A percentile compares a stretch with the other conserved stretches of the same genome.
Evolutionary conservation across 2,113 vertebrate genomes (phyloP).

Genomic region (Cyanocitta stelleri): DNA sequence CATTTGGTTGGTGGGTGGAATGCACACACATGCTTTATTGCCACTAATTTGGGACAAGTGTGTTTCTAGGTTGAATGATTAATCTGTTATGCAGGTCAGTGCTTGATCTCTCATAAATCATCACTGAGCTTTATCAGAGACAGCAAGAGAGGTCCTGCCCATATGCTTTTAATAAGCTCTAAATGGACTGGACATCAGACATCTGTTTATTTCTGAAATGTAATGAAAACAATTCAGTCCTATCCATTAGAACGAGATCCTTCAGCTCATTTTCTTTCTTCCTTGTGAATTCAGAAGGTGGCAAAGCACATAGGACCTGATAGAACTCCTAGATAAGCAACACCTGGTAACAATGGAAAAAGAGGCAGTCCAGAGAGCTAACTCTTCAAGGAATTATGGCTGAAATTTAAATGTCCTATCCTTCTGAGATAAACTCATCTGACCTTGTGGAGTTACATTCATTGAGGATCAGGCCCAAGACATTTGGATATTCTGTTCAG

Average conservation of each 20-base stretch:
- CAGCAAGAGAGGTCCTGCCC: neutral
- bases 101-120: slow-evolving; percentile 19
- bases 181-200: neutral
- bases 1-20: neutral
- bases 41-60: neutral
- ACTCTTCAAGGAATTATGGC: neutral
- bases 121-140: neutral
- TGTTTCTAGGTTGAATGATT: neutral
- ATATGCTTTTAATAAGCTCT: slow-evolving; percentile 18
- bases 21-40: neutral
- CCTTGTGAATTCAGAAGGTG: neutral
- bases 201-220: slow-evolving; percentile 21
- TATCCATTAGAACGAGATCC: neutral
- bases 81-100: neutral
- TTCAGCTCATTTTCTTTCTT: neutral
- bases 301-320: neutral
- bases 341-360: neutral
- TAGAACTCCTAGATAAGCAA: neutral
- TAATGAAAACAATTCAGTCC: neutral
- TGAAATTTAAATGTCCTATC: neutral
- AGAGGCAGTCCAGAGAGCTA: neutral
- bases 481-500: neutral
- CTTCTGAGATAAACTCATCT: neutral
- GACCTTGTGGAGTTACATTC: neutral
- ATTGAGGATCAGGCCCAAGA: neutral